Conservation (phyloP, 2,113 vertebrate genomes). For the Noturus placidus region DNA sequence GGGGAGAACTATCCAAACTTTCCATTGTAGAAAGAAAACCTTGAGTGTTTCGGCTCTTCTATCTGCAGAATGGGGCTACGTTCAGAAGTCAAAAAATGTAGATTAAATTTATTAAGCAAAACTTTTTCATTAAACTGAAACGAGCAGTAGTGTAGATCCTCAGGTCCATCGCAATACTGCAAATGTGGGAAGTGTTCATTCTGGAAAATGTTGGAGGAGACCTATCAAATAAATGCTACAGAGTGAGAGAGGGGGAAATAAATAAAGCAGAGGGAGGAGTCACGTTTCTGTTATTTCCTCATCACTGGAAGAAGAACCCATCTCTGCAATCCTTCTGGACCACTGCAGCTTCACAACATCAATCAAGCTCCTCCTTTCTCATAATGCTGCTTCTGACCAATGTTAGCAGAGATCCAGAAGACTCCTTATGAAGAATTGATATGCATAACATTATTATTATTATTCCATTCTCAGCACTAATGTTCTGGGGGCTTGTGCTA, state of each 20-base stretch:
- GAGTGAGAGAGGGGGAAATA: not conserved
- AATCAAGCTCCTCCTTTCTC: slow-evolving; percentile 19
- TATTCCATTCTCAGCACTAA: slow-evolving; percentile 42
- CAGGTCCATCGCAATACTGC: not conserved
- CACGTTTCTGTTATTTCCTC: slow-evolving; percentile 11
- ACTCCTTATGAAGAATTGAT: slow-evolving; percentile 57
- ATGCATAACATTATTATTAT: slow-evolving; percentile 42
- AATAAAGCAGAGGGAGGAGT: slow-evolving; percentile 5
- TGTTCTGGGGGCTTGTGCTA: slow-evolving; percentile 47
- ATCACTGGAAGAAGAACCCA: not conserved
- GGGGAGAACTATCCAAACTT: not conserved
- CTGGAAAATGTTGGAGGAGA: not conserved
- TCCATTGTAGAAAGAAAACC: not conserved
- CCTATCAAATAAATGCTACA: slow-evolving; percentile 38
- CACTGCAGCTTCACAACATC: not conserved
- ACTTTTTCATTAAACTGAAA: not conserved
- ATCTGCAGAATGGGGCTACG: not conserved
- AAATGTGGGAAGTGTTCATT: not conserved
- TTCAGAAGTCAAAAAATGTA: not conserved
- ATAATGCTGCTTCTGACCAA: slow-evolving; percentile 8
- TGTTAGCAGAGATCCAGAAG: slow-evolving; percentile 39
- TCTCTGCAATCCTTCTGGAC: not conserved
- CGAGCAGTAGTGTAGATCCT: not conserved
- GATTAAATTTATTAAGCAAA: not conserved
- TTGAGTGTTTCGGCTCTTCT: not conserved